phyloP scores from a whole-genome alignment of 2,113 vertebrate genomes.

The Campylomormyrus numenius region DNA sequence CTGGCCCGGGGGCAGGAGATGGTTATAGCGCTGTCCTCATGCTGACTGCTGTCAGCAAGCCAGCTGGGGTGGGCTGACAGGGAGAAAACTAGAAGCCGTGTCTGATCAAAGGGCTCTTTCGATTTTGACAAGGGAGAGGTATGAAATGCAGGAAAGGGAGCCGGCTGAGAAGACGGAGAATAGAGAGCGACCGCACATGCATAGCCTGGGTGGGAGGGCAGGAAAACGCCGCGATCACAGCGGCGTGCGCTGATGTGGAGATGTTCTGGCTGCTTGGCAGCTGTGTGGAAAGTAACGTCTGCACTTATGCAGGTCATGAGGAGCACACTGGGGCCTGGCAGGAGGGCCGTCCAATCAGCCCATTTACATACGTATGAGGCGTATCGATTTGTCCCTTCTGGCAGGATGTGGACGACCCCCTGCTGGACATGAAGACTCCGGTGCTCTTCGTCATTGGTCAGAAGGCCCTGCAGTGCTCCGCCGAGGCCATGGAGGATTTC shows the following conservation, averaged over 20 bases:
- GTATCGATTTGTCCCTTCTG: background rate
- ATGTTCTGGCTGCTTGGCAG: background rate
- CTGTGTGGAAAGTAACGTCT: background rate
- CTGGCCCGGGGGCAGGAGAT: no score
- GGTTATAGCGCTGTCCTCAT: no score
- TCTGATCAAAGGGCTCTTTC: background rate
- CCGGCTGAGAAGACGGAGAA: background rate
- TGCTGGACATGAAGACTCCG: slow-evolving; percentile 97
- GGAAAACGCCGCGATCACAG: background rate
- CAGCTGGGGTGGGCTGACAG: background rate
- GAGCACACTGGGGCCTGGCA: background rate
- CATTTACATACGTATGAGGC: background rate
- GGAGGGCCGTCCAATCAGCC: background rate
- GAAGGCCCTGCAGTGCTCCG: slow-evolving; percentile 83
- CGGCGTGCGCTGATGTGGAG: background rate
- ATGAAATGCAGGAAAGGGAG: background rate
- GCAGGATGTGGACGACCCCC: slow-evolving; percentile 90
- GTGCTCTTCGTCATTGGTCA: slow-evolving; percentile 93
- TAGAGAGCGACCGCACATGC: background rate
- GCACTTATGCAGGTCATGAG: background rate
- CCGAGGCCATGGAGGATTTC: slow-evolving; percentile 92
- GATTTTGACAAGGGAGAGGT: background rate
- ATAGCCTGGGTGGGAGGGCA: background rate
- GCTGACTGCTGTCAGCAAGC: background rate
- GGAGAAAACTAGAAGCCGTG: background rate